phyloP scores from a whole-genome alignment of 2,797 vertebrate species.

The Falco columbarius region DNA sequence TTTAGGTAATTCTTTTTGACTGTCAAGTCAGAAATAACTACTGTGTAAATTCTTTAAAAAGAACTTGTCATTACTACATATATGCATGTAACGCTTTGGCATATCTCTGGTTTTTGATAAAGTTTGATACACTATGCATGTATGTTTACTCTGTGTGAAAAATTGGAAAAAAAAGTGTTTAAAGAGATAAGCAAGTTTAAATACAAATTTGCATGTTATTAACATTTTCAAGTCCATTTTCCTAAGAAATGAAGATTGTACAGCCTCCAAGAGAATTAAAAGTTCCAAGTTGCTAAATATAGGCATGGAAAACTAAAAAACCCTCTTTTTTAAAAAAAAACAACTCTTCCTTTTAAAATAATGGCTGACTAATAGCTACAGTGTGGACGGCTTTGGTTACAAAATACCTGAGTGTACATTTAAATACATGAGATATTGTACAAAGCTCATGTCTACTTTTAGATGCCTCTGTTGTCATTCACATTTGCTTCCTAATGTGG shows the following conservation, averaged over 20 bases:
- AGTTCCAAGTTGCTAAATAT: neutral
- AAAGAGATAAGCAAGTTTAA: neutral
- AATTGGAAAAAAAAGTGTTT: neutral
- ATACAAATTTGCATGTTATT: neutral
- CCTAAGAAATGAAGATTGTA: neutral
- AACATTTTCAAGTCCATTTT: neutral
- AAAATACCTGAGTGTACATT: neutral
- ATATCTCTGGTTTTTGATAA: neutral
- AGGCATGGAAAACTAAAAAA: neutral
- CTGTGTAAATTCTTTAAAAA: neutral
- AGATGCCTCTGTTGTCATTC: neutral
- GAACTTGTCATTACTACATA: neutral
- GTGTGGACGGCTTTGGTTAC: neutral
- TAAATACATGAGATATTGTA: neutral
- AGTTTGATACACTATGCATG: rapidly evolving
- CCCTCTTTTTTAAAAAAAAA: no score
- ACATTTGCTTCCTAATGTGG: neutral
- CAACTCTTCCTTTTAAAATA: neutral
- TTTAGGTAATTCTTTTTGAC: neutral
- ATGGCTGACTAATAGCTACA: neutral
- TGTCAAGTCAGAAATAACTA: neutral
- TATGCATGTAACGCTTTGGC: rapidly evolving
- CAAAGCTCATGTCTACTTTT: neutral
- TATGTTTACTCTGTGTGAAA: neutral
- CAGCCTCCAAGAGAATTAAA: neutral